Evolutionary conservation across 2,113 vertebrate species (phyloP).

Genomic region (Leuciscus idus): DNA sequence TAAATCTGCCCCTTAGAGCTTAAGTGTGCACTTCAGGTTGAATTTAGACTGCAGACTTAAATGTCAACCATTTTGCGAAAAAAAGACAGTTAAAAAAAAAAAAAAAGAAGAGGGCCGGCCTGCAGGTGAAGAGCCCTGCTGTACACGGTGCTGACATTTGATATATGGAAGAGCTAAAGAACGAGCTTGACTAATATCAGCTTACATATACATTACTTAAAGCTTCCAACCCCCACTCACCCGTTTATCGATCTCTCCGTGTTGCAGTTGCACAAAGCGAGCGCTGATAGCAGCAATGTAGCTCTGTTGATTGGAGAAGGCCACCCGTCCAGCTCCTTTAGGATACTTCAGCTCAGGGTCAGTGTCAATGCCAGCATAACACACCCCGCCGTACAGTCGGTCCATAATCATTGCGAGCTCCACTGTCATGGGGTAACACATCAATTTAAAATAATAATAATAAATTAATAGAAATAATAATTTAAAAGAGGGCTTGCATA

Average conservation of each 20-base stretch:
- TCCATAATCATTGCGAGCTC: constrained; percentile 99
- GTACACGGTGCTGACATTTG: background rate
- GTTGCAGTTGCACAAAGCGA: constrained; percentile 99
- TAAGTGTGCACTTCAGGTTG: too few relatives aligned
- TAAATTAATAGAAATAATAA: background rate
- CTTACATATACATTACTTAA: background rate
- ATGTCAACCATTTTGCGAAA: background rate
- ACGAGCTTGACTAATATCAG: background rate
- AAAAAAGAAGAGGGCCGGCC: too few relatives aligned
- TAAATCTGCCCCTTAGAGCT: too few relatives aligned
- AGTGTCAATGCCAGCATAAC: constrained; percentile 98
- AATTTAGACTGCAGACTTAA: background rate
- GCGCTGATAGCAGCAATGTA: constrained; percentile 99
- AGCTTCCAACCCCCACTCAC: constrained; percentile 67
- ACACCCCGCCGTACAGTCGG: constrained; percentile 96
- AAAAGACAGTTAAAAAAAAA: background rate
- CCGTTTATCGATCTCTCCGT: constrained; percentile 99
- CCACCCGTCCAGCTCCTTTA: constrained; percentile 96
- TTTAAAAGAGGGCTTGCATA: background rate
- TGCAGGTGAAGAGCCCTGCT: background rate
- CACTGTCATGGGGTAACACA: constrained; percentile 75
- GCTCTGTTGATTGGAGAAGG: constrained; percentile 99
- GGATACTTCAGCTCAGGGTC: constrained; percentile 99
- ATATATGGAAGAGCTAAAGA: background rate
- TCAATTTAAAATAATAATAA: background rate